These are phyloP conservation scores for Synaphobranchus kaupii DNA, from an alignment of 2,797 vertebrate genomes.

Conservation along the genomic window DNA sequence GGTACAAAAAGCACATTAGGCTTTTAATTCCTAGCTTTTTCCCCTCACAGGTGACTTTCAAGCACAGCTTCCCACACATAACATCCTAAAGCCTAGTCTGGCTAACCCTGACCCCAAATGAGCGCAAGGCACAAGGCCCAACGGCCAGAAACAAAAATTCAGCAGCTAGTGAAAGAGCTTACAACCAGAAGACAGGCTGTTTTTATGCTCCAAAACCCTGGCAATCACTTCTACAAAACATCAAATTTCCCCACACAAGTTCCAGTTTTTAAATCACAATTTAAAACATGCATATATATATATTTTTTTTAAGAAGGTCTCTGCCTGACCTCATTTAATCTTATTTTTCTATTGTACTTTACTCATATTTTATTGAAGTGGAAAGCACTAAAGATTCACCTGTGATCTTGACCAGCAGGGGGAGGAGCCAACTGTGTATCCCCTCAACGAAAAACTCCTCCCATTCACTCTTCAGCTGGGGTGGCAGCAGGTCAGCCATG, in stretches of 20 bases:
- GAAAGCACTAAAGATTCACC: slow-evolving; percentile 59
- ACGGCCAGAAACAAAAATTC: too few species aligned
- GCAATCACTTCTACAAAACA: not conserved
- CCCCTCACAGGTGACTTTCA: not conserved
- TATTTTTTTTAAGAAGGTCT: too few species aligned
- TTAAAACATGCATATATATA: too few species aligned
- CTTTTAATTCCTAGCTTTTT: not conserved
- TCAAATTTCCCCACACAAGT: not conserved
- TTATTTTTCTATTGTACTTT: not conserved
- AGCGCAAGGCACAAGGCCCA: not conserved
- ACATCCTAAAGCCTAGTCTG: not conserved
- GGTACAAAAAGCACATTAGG: not conserved
- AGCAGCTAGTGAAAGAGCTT: too few species aligned
- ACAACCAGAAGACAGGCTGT: too few species aligned
- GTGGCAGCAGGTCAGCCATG: slow-evolving; percentile 73
- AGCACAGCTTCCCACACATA: not conserved
- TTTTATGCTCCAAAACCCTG: too few species aligned
- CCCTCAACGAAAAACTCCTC: slow-evolving; percentile 91
- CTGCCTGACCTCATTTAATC: not conserved
- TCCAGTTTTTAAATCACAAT: too few species aligned
- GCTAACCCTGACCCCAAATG: not conserved
- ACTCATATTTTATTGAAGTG: too few species aligned
- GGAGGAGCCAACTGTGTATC: slow-evolving; percentile 86
- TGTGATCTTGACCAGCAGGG: slow-evolving; percentile 84
- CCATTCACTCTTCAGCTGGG: slow-evolving; percentile 86